Evolutionary conservation across 1,140 invertebrate genomes (phyloP), one percentile per base, ranked within the genome.

Genomic region (Achroia grisella): DNA sequence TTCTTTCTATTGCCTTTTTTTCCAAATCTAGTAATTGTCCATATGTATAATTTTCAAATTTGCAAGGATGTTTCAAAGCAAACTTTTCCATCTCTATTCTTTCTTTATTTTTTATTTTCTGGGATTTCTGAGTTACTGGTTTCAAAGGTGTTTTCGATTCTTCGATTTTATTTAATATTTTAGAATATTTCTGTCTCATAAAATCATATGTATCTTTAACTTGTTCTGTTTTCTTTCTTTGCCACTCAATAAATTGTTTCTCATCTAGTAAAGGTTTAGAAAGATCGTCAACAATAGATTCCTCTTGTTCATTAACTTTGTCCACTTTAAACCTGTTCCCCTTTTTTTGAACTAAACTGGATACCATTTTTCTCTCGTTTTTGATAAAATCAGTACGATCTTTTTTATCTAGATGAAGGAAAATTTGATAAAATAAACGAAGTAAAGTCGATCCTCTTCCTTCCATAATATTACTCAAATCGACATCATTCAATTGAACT

Each of bases 341-440:
- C 35, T 79, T 45, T 71, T 88, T 65, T 17, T 74, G 30, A 48
- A 81, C 45, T 60, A 82, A 56, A 46, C 56, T 44, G 34, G 86
- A 72, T 46, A 79, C 55, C 72, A 71, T 71, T 55, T 87, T 79
- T 47, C 77, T 75, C 44, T 88, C 83, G 30, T 75, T 55, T 40
- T 87, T 87, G 15, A 89, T 86, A 51, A 88, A 89, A 47, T 89
- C 70, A 30, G 86, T 67, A 10, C 78, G 69, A 64, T 89, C 87
- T 56, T 86, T 88, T 52, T 86, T 86, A 37, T 90, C 87, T n/a
- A 91, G 70, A 48, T 78, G 75, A 10, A 90, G 65, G 59, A 89
- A 90, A 9, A 91, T 56, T 67, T 89, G 85, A 68, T 90, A 90
- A 58, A 90, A 88, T 8, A 91, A 56, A 9, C 87, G 81, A 10